Evolutionary conservation across 2,888 invertebrate genomes (phyloP), one percentile per base, ranked within the genome.

Genomic region (Teinopalpus imperialis): DNA sequence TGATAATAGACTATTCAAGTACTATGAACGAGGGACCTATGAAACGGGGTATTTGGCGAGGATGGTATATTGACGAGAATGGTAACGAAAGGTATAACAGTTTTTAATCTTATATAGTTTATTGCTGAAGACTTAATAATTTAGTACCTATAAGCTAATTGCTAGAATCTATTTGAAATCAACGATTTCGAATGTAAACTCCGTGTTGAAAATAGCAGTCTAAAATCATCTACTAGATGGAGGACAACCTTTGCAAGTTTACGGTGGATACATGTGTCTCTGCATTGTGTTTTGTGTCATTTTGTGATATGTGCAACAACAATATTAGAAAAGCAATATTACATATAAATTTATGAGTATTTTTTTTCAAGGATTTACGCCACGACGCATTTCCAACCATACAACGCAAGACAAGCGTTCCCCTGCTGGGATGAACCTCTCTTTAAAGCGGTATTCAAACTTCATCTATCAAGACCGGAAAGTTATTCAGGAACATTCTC

Each of bases 381-480:
- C 0, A 90, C 93, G 6, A 95, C 95, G 0, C 95, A 96, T 63
- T 95, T 96, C 64, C 94, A 95, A 52, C 92, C 95, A 0, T 93
- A 93, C 20, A 93, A 93, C 60, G 95, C 95, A 0, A 89, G 95
- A 49, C 91, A 93, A 63, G 96, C 95, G 0, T 97, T 97, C 61
- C 97, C 97, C 0, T 96, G 96, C 68, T 95, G 96, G 77, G 97
- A 97, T 62, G 96, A 97, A 55, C 97, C 96, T 0, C 88, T 91
- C 0, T 94, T 93, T 65, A 96, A 96, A 70, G 93, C 96, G 0
- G 91, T 86, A 3, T 97, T 95, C 57, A 89, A 81, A 3, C 80
- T 97, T 3, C 92, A 90, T 53, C 81, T 97, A 35, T 90, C 90
- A 0, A 90, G 91, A 44, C 90, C 91, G 2, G 52, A 57, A 0